Evolutionary conservation across 30 jellyfish, hydroid and myxozoan genomes (phyloP), one percentile per base, ranked within the genome.

Genomic region (Rhopilema esculentum): DNA sequence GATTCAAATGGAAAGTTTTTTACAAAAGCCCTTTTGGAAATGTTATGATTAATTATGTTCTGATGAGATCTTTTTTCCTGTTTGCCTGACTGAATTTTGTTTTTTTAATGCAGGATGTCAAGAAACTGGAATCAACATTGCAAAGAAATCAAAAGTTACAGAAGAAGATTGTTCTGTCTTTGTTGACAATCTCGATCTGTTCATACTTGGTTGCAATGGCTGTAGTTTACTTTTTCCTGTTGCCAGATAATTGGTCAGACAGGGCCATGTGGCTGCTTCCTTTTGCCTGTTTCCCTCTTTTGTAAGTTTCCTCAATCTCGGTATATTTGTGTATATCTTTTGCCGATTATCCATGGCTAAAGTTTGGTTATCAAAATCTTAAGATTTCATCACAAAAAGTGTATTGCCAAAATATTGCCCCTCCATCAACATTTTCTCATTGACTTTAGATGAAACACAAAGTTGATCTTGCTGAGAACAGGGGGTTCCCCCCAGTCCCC

Each of bases 231-330:
- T 84, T 84, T 32, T 79, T 91, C 57, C 67, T 77, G 65, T 68
- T 91, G 19, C 97, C 97, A 28, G 88, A 84, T 40, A 78, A 69
- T 68, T 91, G 97, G 97, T 84, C 95, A 72, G 92, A 91, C 40
- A 82, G 95, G 70, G 89, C 91, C 16, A 27, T 91, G 29, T 91
- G 93, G 90, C 17, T 85, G n/a, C 22, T 85, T 0, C 97, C 93
- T 0, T 91, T 91, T 79, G 69, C 73, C 27, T 40, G 80, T 29
- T 90, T 90, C 50, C 97, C 97, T 33, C 61, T 69, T 33, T 67
- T 90, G 97, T 90, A 69, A 90, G 97, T 83, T 16, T 57, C n/a
- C n/a, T n/a, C 49, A 27, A 21, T 53, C 40, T 57, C 0, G 21
- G 16, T 77, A 2, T 50, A 25, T 40, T 52, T 8, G 0, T 19